Percentiles rank a stretch among this genome's conserved stretches.
Conservation (phyloP, 1,140 invertebrate genomes). For the Drosophila serrata region DNA sequence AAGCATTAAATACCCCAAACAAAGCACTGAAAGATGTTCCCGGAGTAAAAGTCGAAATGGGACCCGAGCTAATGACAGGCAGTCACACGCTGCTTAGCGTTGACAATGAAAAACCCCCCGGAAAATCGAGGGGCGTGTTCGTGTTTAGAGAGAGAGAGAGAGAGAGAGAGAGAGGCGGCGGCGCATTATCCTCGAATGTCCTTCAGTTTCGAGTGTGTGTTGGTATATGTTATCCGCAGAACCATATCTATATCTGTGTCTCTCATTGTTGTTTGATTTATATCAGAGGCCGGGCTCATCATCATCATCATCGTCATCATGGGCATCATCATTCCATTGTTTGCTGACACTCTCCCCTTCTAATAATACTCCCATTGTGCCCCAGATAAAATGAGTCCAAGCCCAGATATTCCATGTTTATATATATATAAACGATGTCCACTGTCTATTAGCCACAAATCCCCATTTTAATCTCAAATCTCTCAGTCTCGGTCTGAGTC, state of each 20-base stretch:
- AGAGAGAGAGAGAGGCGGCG: no score
- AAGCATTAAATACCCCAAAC: slow-evolving; percentile 79
- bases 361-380: slow-evolving; percentile 21
- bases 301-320: slow-evolving; percentile 17
- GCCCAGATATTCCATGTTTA: slow-evolving; percentile 3
- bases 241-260: slow-evolving; percentile 38
- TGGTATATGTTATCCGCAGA: slow-evolving; percentile 16
- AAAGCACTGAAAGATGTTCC: slow-evolving; percentile 54
- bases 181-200: slow-evolving; percentile 68
- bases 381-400: slow-evolving; percentile 34
- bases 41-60: slow-evolving; percentile 31
- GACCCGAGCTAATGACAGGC: slow-evolving; percentile 53
- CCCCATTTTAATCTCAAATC: slow-evolving; percentile 18
- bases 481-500: not conserved
- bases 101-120: slow-evolving; percentile 56
- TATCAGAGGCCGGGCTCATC: slow-evolving; percentile 58
- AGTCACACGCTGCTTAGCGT: slow-evolving; percentile 71
- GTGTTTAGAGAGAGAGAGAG: slow-evolving; percentile 58
- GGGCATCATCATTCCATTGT: slow-evolving; percentile 32
- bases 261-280: slow-evolving; percentile 76
- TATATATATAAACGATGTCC: slow-evolving; percentile 16
- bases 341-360: slow-evolving; percentile 27
- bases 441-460: slow-evolving; percentile 51
- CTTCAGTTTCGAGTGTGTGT: slow-evolving; percentile 47
- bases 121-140: slow-evolving; percentile 47